phyloP scores from a whole-genome alignment of 2,888 invertebrate species.

The Chrysopilus asiliformis region DNA sequence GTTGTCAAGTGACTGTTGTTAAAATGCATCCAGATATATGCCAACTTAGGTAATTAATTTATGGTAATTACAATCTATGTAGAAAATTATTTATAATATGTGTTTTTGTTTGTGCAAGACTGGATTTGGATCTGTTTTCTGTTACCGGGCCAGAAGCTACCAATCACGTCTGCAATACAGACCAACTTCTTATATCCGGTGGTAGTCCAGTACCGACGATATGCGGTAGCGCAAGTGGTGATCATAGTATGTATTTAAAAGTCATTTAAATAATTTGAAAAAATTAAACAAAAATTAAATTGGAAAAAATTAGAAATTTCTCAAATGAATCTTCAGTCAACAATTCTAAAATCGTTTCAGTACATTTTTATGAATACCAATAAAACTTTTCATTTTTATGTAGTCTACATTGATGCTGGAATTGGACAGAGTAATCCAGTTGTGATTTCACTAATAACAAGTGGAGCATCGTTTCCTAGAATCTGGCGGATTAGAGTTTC shows the following conservation, averaged over 20 bases:
- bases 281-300: no score
- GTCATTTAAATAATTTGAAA: not conserved
- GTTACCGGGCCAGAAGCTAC: slow-evolving; percentile 61
- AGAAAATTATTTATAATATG: no score
- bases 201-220: slow-evolving; percentile 67
- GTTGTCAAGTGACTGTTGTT: slow-evolving; percentile 69
- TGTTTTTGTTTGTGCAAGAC: slow-evolving; percentile 33
- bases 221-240: slow-evolving; percentile 67
- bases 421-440: slow-evolving; percentile 54
- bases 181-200: slow-evolving; percentile 75
- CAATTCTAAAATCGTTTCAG: not conserved
- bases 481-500: slow-evolving; percentile 70
- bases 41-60: slow-evolving; percentile 52
- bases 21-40: slow-evolving; percentile 69
- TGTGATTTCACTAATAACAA: slow-evolving; percentile 68
- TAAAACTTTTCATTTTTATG: slow-evolving; percentile 12
- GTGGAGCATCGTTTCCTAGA: slow-evolving; percentile 56
- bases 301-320: not conserved
- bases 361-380: not conserved
- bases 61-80: not conserved
- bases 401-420: slow-evolving; percentile 78
- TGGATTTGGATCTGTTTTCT: slow-evolving; percentile 67
- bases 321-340: slow-evolving; percentile 12
- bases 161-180: slow-evolving; percentile 69
- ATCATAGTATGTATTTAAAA: slow-evolving; percentile 51